These are phyloP conservation scores for Volucella inflata DNA, from an alignment of 2,888 invertebrate genomes.

Conservation along the genomic window DNA sequence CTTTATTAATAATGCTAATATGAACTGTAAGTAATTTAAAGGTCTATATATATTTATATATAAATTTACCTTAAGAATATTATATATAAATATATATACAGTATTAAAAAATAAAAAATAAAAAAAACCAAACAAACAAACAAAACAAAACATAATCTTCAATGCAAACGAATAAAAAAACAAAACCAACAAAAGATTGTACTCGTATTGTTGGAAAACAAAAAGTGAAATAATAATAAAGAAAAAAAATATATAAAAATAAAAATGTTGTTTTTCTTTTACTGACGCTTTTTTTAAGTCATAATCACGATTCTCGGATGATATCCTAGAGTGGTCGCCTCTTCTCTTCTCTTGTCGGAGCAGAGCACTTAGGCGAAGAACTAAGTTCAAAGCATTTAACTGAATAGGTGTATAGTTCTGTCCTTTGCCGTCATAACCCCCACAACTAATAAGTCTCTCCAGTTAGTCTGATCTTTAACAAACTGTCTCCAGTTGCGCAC, in stretches of 20 bases:
- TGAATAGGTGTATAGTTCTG: too few relatives aligned
- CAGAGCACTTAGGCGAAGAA: too few relatives aligned
- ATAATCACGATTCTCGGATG: too few relatives aligned
- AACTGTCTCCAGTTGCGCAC: too few relatives aligned
- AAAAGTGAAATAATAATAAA: slow-evolving; percentile 55
- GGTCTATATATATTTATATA: slow-evolving; percentile 75
- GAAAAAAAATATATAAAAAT: slow-evolving; percentile 28
- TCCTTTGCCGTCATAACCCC: too few relatives aligned
- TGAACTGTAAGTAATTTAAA: slow-evolving; percentile 66
- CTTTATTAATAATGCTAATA: slow-evolving; percentile 51
- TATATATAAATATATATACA: slow-evolving; percentile 74
- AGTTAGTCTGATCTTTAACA: too few relatives aligned
- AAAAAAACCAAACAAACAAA: slow-evolving; percentile 28
- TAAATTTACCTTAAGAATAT: slow-evolving; percentile 69
- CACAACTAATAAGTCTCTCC: too few relatives aligned
- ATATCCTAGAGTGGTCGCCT: too few relatives aligned
- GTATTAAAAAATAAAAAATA: slow-evolving; percentile 39
- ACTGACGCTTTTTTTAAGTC: background rate
- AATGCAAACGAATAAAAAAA: slow-evolving; percentile 36
- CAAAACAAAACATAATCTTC: slow-evolving; percentile 30
- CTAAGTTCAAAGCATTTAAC: too few relatives aligned
- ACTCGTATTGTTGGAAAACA: slow-evolving; percentile 47
- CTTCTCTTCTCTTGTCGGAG: too few relatives aligned
- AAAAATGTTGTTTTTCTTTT: background rate
- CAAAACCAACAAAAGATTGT: slow-evolving; percentile 52